Base-by-base conservation (phyloP, 2,888 invertebrate species). In the Polydrusus cervinus region DNA sequence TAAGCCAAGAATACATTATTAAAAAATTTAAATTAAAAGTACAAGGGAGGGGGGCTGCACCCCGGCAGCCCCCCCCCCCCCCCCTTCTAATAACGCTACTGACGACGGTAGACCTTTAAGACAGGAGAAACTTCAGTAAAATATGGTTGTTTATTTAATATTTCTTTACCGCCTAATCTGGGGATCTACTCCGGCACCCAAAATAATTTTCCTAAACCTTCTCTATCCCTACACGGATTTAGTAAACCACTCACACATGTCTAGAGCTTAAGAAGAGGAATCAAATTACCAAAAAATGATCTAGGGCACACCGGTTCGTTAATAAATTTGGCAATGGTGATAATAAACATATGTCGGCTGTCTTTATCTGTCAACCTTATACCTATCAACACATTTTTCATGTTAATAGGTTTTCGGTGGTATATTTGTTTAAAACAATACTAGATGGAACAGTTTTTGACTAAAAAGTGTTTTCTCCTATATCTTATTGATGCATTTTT, bases 331-430 rank as follows among this genome's bases (percentile, higher is more conserved):
- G 30, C 34, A 64, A 14, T 14, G 9, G n/a, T 30, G 49, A 64
- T 62, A n/a, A 38, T 25, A 25, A 25, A 25, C 64, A 49, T 16
- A 64, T 64, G 64, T 64, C 20, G 64, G 47, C 8, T 60, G 38
- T 53, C 53, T 53, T 53, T 25, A 13, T 25, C 25, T 62, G 62
- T 49, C 64, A 64, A 16, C 64, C 25, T 64, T 49, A 64, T 49
- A 14, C 49, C 34, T 7, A 14, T 34, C 47, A 13, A 49, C 64
- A 49, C 47, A 49, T 64, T 10, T 64, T 64, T 64, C 49, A 47
- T 49, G 10, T 49, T 64, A 64, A 49, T 64, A 16, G 64, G n/a
- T 1, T 64, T 64, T 64, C 64, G 18, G 64, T 30, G 49, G 34
- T 30, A 43, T 6, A 16, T 6, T 14, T 64, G 25, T 47, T 49